Conservation (phyloP, 1,140 invertebrate species). For the Drosophila prosaltans region DNA sequence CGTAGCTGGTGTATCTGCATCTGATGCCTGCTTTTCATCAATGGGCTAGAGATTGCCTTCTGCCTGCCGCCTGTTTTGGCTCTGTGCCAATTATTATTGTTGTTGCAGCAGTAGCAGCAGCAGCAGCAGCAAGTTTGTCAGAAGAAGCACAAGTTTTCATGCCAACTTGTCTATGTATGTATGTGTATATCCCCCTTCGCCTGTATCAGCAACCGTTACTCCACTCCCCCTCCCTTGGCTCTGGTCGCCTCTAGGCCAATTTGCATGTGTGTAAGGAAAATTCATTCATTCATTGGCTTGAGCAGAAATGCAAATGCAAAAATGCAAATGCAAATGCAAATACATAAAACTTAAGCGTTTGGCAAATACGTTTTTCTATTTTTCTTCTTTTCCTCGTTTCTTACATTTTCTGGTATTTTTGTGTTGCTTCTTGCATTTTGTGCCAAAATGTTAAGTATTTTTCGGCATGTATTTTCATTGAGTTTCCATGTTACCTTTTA, state of each 20-base stretch:
- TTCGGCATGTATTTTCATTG: not conserved
- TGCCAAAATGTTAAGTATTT: constrained; percentile 8
- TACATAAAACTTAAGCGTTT: constrained; percentile 46
- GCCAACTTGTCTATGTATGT: constrained; percentile 30
- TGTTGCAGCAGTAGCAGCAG: constrained; percentile 31
- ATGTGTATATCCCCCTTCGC: not conserved
- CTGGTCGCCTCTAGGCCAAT: constrained; percentile 33
- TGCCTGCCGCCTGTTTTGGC: constrained; percentile 47
- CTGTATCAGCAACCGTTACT: not conserved
- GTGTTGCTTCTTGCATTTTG: not conserved
- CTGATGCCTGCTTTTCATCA: constrained; percentile 73
- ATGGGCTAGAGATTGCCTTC: constrained; percentile 46
- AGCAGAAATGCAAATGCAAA: constrained; percentile 48
- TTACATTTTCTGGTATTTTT: not conserved
- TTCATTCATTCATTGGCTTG: constrained; percentile 60
- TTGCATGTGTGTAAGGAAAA: constrained; percentile 54
- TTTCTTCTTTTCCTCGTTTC: not conserved
- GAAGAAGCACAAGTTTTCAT: constrained; percentile 44
- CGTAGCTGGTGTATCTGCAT: constrained; percentile 29
- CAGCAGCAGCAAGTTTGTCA: constrained; percentile 53
- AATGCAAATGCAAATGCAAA: constrained; percentile 48
- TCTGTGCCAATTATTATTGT: constrained; percentile 72
- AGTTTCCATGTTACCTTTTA: not conserved
- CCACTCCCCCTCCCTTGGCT: not conserved
- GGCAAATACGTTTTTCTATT: constrained; percentile 8